Conservation (phyloP, 2,888 invertebrate genomes). For the Clanis bilineata region DNA sequence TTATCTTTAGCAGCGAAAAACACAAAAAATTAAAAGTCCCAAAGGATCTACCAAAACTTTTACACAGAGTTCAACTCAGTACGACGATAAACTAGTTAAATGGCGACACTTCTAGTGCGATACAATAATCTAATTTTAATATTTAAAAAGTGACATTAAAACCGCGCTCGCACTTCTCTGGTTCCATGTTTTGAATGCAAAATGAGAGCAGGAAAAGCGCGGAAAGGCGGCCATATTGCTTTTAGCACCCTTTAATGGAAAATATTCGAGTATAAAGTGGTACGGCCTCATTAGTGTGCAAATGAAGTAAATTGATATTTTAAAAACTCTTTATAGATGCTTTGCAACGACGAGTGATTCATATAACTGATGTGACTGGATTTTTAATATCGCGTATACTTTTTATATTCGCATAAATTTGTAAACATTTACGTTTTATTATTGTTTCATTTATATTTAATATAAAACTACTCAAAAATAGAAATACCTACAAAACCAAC, state of each 20-base stretch:
- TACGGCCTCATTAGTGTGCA: constrained; percentile 67
- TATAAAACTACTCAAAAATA: no score
- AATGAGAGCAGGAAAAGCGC: constrained; percentile 61
- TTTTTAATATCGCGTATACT: not conserved
- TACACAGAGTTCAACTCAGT: constrained; percentile 21
- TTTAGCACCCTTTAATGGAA: constrained; percentile 75
- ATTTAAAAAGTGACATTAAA: constrained; percentile 73
- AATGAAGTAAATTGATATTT: constrained; percentile 71
- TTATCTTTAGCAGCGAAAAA: no score
- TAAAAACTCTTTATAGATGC: constrained; percentile 52
- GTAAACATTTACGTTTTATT: no score
- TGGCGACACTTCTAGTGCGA: constrained; percentile 57
- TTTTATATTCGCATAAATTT: no score
- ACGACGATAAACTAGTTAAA: constrained; percentile 44
- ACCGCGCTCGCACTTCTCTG: constrained; percentile 58
- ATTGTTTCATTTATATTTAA: no score
- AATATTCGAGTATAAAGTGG: constrained; percentile 59
- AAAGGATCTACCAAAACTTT: not conserved
- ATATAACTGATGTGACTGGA: not conserved
- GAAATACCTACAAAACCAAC: no score
- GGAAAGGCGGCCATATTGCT: constrained; percentile 72
- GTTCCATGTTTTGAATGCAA: constrained; percentile 69
- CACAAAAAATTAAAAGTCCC: not conserved
- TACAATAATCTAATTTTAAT: constrained; percentile 73
- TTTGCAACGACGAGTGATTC: constrained; percentile 34